Conservation (phyloP, 1,140 invertebrate genomes). For the Coelopa frigida region DNA sequence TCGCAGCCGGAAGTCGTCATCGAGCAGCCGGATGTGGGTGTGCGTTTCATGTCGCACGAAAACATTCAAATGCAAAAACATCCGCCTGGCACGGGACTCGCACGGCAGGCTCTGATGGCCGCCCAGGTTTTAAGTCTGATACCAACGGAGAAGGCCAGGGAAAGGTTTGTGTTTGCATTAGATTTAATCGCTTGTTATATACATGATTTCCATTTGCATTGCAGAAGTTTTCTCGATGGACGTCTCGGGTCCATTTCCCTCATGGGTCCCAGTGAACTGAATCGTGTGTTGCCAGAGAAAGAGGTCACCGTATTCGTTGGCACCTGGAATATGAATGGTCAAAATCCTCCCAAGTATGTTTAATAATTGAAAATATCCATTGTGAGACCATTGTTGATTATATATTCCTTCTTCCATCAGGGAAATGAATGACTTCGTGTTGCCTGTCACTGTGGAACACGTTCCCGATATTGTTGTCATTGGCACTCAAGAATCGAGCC, state of each 20-base stretch:
- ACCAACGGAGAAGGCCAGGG: conserved; percentile 67
- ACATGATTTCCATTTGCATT: conserved; percentile 1
- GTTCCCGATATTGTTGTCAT: conserved; percentile 87
- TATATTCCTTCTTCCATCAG: conserved; percentile 42
- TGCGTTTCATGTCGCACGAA: conserved; percentile 40
- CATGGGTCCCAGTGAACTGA: conserved; percentile 72
- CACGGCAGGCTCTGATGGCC: conserved; percentile 63
- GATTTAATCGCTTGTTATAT: not conserved
- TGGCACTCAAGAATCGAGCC: conserved; percentile 86
- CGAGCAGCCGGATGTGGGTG: conserved; percentile 16
- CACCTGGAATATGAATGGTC: conserved; percentile 96
- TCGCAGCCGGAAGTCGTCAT: conserved; percentile 21
- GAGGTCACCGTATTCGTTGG: conserved; percentile 83
- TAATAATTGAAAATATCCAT: no score
- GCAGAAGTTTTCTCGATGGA: conserved; percentile 72
- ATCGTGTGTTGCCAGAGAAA: conserved; percentile 76
- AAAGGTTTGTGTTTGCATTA: conserved; percentile 50
- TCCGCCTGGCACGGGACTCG: conserved; percentile 45
- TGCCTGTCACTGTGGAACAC: conserved; percentile 73
- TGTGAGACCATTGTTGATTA: no score
- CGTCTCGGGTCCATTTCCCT: conserved; percentile 69
- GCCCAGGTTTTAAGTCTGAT: conserved; percentile 72
- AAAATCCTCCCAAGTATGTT: conserved; percentile 51
- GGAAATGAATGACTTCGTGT: conserved; percentile 79
- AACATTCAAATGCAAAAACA: conserved; percentile 35